Base-by-base conservation (phyloP, 2,113 vertebrate species). In the Cinclus mexicanus region DNA sequence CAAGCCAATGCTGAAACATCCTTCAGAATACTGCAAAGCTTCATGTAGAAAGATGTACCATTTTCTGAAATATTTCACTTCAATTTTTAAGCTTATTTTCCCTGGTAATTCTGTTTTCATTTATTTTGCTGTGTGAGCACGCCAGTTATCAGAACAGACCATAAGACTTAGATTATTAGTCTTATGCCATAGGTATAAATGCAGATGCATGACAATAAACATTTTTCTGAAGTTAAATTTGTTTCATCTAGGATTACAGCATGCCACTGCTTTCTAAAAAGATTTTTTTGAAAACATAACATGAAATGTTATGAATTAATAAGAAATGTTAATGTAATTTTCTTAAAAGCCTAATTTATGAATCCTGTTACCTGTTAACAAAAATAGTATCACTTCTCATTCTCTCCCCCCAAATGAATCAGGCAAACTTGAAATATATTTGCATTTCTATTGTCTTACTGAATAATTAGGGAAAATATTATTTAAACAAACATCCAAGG, bases 401-500 rank as follows among this genome's bases (percentile, higher is more conserved):
- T 69, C 19, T 59, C 24, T 19, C 4, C 35, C 15, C 24, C 8
- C 39, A 59, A 2, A 22, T 52, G 71, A 57, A 88, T 46, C 41
- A 49, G n/a, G 22, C 65, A 79, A 57, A 76, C 63, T 41, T 79
- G 55, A 91, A 92, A 92, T 57, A 37, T 59, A 93, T 83, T 93
- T 92, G 47, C 59, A 83, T 93, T 94, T 80, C 71, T 29, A 64
- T 31, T 70, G 29, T 67, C 74, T 88, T 83, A 55, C 7, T 71
- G 19, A 71, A 59, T 69, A 86, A 86, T 93, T 83, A 89, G 41
- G 95, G 60, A 68, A 87, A 17, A 15, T 7, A 74, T 68, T 71
- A 77, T 77, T 78, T 82, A 87, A 95, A 72, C 63, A 95, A 95
- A 71, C 47, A 78, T 19, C 74, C 74, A 74, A 90, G 84, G 56